Evolutionary conservation across 2,888 invertebrate species (phyloP), one percentile per base, ranked within the genome.

Genomic region (Pediacus dermestoides): DNA sequence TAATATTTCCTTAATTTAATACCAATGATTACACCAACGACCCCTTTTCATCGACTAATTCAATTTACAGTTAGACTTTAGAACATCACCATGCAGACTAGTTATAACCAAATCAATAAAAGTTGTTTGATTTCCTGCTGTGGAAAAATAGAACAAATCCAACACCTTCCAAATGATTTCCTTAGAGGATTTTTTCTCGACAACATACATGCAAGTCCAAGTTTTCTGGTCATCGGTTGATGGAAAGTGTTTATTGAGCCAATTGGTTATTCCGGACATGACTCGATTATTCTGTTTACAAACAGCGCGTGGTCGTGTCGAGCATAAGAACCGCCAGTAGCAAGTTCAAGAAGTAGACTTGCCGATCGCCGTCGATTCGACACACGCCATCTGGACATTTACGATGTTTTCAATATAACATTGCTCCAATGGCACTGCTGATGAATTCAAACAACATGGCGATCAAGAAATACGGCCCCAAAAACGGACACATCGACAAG

Each of bases 211-310:
- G n/a, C n/a, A n/a, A n/a, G n/a, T n/a, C n/a, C n/a, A n/a, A n/a
- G n/a, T n/a, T n/a, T n/a, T n/a, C n/a, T 18, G 6, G n/a, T 18
- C 21, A n/a, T 7, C 21, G 21, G n/a, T 6, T 10, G 36, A 31
- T 39, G 32, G 39, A 36, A 30, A 34, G 25, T 28, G 28, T 23
- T 43, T 39, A 48, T 42, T 47, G 40, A 46, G 40, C 42, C 50
- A 40, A 63, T 64, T 62, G 60, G 49, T 59, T 61, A 67, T 67
- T 66, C 66, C 46, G 52, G 52, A 60, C 66, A 62, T 64, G 64
- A 56, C 57, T 62, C 58, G 62, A 63, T 62, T 65, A 63, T 64
- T 61, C 63, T 65, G 66, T 66, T 67, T 67, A 67, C 66, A 65
- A 67, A 66, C 64, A 61, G 57, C 52, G 58, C 55, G 48, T 54